These are phyloP conservation scores for Natrix natrix DNA, from an alignment of 2,797 vertebrate species.

Conservation along the genomic window DNA sequence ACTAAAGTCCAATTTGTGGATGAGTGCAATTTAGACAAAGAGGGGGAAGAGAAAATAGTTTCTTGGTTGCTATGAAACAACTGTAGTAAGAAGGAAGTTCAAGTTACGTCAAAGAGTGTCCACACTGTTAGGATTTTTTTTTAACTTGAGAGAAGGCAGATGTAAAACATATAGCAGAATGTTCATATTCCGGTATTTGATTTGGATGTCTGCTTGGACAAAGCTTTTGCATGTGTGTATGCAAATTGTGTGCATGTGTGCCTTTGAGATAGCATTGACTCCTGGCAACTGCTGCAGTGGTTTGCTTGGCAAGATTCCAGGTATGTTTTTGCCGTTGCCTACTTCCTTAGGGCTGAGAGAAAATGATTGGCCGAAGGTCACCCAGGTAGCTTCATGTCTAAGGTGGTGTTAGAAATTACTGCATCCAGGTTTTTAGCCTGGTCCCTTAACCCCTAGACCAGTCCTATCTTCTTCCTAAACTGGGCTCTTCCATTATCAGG, in stretches of 20 bases:
- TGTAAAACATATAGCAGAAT: neutral
- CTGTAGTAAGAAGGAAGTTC: neutral
- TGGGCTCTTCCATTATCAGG: neutral
- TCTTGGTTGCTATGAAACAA: neutral
- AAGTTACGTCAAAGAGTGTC: neutral
- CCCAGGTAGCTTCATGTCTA: neutral
- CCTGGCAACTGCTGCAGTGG: neutral
- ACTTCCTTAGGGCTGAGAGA: neutral
- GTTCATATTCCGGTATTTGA: neutral
- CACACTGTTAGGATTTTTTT: neutral
- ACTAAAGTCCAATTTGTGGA: neutral
- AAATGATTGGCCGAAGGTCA: neutral
- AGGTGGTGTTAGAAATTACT: neutral
- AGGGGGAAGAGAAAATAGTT: neutral
- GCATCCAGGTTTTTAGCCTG: neutral
- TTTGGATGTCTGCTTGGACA: neutral
- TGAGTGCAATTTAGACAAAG: neutral
- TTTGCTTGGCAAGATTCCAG: neutral
- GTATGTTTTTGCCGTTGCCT: neutral
- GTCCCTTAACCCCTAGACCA: neutral
- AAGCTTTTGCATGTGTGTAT: neutral
- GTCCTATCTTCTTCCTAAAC: neutral
- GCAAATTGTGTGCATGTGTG: neutral
- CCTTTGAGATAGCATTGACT: neutral
- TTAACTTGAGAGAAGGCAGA: neutral